Conservation (phyloP, 1,140 invertebrate genomes). For the Magallana angulata region DNA sequence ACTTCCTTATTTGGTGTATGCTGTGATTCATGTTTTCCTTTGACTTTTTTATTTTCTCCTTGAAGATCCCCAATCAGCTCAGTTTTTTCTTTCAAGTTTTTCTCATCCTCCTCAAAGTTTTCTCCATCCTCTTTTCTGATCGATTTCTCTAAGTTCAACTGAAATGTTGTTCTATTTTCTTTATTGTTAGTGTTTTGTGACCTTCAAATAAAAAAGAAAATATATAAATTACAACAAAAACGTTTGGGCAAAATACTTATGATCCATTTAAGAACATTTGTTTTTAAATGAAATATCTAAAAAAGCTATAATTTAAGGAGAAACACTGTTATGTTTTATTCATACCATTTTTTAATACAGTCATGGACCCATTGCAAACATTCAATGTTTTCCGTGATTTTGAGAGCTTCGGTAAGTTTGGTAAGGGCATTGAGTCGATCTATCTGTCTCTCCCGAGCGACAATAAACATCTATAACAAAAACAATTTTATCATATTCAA, state of each 20-base stretch:
- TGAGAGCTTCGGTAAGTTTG: background rate
- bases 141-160: background rate
- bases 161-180: background rate
- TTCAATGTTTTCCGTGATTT: background rate
- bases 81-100: background rate
- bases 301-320: background rate
- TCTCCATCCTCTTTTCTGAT: constrained; percentile 4
- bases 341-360: background rate
- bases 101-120: background rate
- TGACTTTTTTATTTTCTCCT: background rate
- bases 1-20: no score
- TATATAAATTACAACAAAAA: background rate
- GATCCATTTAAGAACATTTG: background rate
- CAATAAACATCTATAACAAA: background rate
- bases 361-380: background rate
- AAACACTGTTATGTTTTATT: background rate
- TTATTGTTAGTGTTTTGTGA: background rate
- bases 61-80: background rate
- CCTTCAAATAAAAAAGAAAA: background rate
- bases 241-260: background rate
- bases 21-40: background rate
- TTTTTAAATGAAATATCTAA: background rate
- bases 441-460: background rate
- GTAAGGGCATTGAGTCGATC: background rate
- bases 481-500: background rate